Base-by-base conservation (phyloP, 2,797 vertebrate species). In the Philypnodon macrostomus region DNA sequence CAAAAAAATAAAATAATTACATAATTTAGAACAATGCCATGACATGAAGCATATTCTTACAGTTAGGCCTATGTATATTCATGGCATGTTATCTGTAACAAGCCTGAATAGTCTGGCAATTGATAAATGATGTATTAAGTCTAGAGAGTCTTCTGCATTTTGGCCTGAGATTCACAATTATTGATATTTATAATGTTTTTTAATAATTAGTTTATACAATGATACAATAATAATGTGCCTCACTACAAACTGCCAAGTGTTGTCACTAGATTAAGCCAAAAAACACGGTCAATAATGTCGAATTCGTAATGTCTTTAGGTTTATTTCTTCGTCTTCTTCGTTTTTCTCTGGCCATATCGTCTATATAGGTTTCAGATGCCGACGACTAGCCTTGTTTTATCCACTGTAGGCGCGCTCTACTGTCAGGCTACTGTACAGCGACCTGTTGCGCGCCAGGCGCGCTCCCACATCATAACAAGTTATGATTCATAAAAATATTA, bases 401-500 rank as follows among this genome's bases (percentile, higher is more conserved):
- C 37, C 70, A 79, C 66, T 32, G 40, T 47, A 79, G 71, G 61
- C 84, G 85, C 82, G 80, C 82, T 73, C 41, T 27, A 44, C 32
- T 33, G 54, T 46, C 77, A 73, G 83, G 79, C 76, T 87, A 90
- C 89, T 90, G 89, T 90, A 90, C 84, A 52, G 72, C 79, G 82
- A 91, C 89, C 88, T 90, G 90, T 91, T 90, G 90, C 88, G 67
- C 78, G 75, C 75, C 63, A 65, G 42, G 79, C 83, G 87, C 86
- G 83, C 86, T 73, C 83, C 79, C 85, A 83, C 84, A 88, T 90
- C 87, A 91, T 91, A 90, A 88, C 87, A 88, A 88, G 85, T 90
- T 90, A 91, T 90, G 89, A 91, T 89, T 90, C 89, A 91, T 90
- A 91, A 89, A 40, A 87, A 88, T 81, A 83, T 75, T 83, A 86